Evolutionary conservation across 92 coral and sea anemone species (phyloP), one percentile per base, ranked within the genome.

Genomic region (Blastomussa wellsi): DNA sequence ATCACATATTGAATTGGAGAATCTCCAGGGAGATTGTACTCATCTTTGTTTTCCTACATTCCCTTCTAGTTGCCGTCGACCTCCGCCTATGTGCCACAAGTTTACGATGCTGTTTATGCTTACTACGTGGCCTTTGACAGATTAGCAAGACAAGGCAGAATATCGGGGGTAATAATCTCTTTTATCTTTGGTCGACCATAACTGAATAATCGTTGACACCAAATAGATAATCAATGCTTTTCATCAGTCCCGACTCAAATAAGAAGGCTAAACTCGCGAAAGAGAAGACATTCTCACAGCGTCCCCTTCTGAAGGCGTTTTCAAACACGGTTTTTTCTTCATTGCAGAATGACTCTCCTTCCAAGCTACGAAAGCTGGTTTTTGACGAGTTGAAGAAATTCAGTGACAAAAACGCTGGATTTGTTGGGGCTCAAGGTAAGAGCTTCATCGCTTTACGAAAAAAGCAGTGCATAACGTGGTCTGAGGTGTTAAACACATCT

Each of bases 61-160:
- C 26, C 74, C 26, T 81, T 62, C 22, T 80, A 94, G 99, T 85
- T 87, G 38, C 90, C 94, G 1, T 69, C 62, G 22, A 91, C 95
- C 10, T 96, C 99, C 13, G 85, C 93, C 11, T 96, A 94, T 69
- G 99, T 94, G 1, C 94, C 99, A 6, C 99, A 96, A 84, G 99
- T 96, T n/a, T 96, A 88, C 65, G 97, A 96, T 82, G 99, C 99
- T 26, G 98, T 96, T 24, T 94, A 93, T 47, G 96, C 99, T 24
- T 96, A 96, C 74, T 96, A 88, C 52, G 81, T 81, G 52, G 99
- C 99, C 0, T 96, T 96, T 84, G 97, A 96, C 59, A 83, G 82
- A 66, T 90, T 96, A n/a, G 98, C 95, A 20, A 87, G 92, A 44
- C 94, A 86, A 75, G 97, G 99, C 44, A 94, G 79, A 80, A 96